A percentile compares a stretch with the other conserved stretches of the same genome.
These are phyloP conservation scores for Sorex araneus DNA, from an alignment of 2,113 vertebrate genomes.

Conservation along the genomic window DNA sequence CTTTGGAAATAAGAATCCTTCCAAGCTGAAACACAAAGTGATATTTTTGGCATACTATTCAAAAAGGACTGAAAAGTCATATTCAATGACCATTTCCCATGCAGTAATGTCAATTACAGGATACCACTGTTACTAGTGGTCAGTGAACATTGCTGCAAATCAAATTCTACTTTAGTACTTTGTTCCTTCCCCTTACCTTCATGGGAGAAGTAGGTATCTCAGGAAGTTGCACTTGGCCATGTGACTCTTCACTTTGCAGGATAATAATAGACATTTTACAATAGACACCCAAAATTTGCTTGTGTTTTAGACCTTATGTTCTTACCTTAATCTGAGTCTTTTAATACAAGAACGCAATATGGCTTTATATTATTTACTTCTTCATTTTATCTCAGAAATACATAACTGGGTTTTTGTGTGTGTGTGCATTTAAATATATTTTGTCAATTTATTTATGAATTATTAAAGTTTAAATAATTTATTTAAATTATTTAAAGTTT, in stretches of 20 bases:
- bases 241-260: not conserved
- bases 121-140: not conserved
- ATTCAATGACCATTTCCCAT: not conserved
- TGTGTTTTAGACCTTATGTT: not conserved
- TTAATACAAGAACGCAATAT: not conserved
- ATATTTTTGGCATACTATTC: not conserved
- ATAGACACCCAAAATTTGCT: not conserved
- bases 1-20: slow-evolving; percentile 25
- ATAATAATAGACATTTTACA: not conserved
- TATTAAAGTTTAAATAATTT: too few species aligned
- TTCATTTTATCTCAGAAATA: slow-evolving; percentile 19
- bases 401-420: slow-evolving; percentile 11
- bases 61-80: not conserved
- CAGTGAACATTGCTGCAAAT: not conserved
- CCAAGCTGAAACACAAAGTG: not conserved
- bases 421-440: not conserved
- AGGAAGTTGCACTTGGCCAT: not conserved
- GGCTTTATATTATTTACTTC: not conserved
- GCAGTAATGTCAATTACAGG: not conserved
- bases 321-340: not conserved
- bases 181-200: not conserved
- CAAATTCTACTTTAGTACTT: not conserved
- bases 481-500: too few species aligned
- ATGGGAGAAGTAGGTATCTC: not conserved
- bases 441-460: not conserved